Conservation (phyloP, 30 jellyfish, hydroid and myxozoan genomes). For the Hydractinia symbiolongicarpus region DNA sequence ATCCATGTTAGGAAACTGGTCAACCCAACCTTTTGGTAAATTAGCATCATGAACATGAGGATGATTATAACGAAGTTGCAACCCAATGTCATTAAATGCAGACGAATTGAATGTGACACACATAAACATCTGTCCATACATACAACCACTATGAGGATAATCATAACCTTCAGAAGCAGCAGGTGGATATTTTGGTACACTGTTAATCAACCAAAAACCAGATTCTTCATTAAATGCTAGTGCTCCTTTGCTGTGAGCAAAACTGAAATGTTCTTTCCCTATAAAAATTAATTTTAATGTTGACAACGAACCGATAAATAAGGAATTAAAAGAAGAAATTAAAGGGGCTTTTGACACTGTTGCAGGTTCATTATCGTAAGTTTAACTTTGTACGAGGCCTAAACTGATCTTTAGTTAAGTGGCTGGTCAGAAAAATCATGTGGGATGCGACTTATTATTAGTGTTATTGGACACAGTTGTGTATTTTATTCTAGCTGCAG, state of each 20-base stretch:
- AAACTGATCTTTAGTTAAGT: too few species aligned
- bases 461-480: too few species aligned
- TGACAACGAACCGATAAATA: too few species aligned
- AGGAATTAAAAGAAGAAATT: too few species aligned
- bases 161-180: constrained; percentile 59
- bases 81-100: constrained; percentile 63
- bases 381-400: too few species aligned
- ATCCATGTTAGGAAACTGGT: constrained; percentile 57
- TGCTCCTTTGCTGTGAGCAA: constrained; percentile 95
- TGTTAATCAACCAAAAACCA: constrained; percentile 92
- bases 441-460: too few species aligned
- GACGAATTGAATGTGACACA: constrained; percentile 86
- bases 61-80: constrained; percentile 77
- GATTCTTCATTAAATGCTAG: constrained; percentile 66
- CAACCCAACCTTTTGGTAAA: constrained; percentile 60
- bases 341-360: too few species aligned
- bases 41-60: constrained; percentile 79
- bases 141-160: constrained; percentile 86
- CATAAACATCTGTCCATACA: constrained; percentile 88
- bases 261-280: constrained; percentile 5
- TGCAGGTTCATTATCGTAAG: too few species aligned
- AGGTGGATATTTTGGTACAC: constrained; percentile 81
- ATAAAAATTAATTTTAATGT: not conserved
- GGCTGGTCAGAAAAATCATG: too few species aligned
- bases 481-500: too few species aligned